phyloP scores from a whole-genome alignment of 2,797 vertebrate genomes.

The Sphenodon punctatus region DNA sequence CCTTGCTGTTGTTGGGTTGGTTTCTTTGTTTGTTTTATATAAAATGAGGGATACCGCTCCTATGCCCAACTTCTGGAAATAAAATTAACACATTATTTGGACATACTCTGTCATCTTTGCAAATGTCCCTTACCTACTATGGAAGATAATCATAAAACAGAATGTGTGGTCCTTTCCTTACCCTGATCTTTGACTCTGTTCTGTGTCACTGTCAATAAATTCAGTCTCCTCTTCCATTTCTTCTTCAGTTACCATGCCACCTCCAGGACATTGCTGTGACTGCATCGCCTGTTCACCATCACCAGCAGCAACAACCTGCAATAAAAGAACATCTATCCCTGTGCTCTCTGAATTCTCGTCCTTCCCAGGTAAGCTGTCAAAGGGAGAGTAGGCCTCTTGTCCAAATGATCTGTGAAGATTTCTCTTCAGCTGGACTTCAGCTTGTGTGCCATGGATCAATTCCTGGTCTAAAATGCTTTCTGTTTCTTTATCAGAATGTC shows the following conservation, averaged over 20 bases:
- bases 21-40: no score
- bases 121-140: neutral
- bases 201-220: slow-evolving; percentile 46
- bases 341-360: fast-evolving
- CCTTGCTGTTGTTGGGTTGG: no score
- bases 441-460: neutral
- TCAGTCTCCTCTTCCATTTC: slow-evolving; percentile 55
- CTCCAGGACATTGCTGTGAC: slow-evolving; percentile 27
- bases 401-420: slow-evolving; percentile 45
- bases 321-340: neutral
- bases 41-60: no score
- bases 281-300: slow-evolving; percentile 49
- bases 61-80: no score
- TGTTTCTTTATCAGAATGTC: slow-evolving; percentile 50
- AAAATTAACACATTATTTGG: neutral
- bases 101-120: neutral
- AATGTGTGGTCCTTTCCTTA: slow-evolving; percentile 54
- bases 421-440: slow-evolving; percentile 24
- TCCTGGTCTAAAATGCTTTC: slow-evolving; percentile 9
- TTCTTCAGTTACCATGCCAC: slow-evolving; percentile 5
- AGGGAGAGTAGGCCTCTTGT: slow-evolving; percentile 31
- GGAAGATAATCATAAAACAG: neutral
- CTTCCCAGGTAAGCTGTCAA: neutral
- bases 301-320: slow-evolving; percentile 7
- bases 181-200: slow-evolving; percentile 40